Evolutionary conservation across 1,140 invertebrate species (phyloP).

Genomic region (Stegodyphus mimosarum): DNA sequence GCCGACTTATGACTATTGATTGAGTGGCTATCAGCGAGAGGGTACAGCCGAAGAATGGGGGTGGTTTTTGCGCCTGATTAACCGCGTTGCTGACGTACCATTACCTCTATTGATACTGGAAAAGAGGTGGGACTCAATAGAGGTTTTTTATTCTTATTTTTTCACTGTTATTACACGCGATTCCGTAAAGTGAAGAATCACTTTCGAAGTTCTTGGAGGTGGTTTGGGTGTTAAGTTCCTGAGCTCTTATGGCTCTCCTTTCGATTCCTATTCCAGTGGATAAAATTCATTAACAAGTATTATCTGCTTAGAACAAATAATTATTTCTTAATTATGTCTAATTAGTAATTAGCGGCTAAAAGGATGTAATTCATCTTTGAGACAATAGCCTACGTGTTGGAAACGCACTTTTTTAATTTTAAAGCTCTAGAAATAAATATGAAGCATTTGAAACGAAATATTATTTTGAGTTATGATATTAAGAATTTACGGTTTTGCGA

Average conservation of each 20-base stretch:
- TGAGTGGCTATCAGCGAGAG: background rate
- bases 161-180: constrained; percentile 6
- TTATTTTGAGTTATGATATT: too few relatives aligned
- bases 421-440: too few relatives aligned
- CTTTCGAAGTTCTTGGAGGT: constrained; percentile 18
- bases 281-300: background rate
- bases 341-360: too few relatives aligned
- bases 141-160: background rate
- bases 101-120: constrained; percentile 32
- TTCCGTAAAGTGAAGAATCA: constrained; percentile 22
- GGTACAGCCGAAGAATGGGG: constrained; percentile 6
- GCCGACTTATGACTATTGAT: too few relatives aligned
- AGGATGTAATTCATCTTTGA: too few relatives aligned
- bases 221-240: constrained; percentile 42
- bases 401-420: too few relatives aligned
- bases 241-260: background rate
- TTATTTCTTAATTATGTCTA: background rate
- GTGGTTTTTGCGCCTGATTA: constrained; percentile 39
- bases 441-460: too few relatives aligned
- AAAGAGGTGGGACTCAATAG: constrained; percentile 16
- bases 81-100: constrained; percentile 36
- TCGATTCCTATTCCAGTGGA: background rate
- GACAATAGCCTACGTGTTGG: too few relatives aligned
- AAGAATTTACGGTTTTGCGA: too few relatives aligned
- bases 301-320: background rate